phyloP scores from a whole-genome alignment of 2,113 vertebrate species.

The Cygnus atratus region DNA sequence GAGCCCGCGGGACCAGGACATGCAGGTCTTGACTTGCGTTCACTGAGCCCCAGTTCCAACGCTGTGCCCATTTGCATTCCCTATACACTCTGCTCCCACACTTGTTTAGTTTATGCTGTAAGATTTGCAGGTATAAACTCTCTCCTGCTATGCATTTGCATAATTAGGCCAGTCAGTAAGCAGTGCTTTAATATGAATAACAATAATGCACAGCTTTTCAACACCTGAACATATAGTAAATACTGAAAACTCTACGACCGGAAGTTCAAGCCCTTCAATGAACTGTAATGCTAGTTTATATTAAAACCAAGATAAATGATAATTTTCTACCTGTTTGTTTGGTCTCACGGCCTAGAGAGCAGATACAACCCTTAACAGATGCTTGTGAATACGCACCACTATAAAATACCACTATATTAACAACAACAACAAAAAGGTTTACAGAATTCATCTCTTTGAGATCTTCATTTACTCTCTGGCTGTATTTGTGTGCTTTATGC shows the following conservation, averaged over 20 bases:
- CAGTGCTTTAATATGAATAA: conserved; percentile 1
- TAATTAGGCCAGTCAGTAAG: conserved; percentile 12
- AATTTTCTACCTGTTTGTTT: not conserved
- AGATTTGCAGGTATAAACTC: conserved; percentile 31
- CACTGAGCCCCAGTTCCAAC: not conserved
- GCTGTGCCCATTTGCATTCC: not conserved
- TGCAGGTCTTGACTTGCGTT: not conserved
- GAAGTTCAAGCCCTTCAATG: conserved; percentile 6
- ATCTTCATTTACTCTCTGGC: not conserved
- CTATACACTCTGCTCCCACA: not conserved
- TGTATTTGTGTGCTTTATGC: not conserved
- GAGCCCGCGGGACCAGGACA: not conserved
- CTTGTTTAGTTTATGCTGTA: not conserved
- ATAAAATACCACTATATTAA: not conserved
- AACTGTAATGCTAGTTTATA: not conserved
- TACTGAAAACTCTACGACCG: not conserved
- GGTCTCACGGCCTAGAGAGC: not conserved
- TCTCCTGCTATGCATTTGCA: not conserved
- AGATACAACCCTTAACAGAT: not conserved
- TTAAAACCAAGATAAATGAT: not conserved
- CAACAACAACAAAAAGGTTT: not conserved
- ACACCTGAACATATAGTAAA: not conserved
- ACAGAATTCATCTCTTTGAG: not conserved
- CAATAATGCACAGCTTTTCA: conserved; percentile 30
- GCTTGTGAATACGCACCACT: not conserved